Conservation (phyloP, 2,113 vertebrate species). For the Motacilla alba region DNA sequence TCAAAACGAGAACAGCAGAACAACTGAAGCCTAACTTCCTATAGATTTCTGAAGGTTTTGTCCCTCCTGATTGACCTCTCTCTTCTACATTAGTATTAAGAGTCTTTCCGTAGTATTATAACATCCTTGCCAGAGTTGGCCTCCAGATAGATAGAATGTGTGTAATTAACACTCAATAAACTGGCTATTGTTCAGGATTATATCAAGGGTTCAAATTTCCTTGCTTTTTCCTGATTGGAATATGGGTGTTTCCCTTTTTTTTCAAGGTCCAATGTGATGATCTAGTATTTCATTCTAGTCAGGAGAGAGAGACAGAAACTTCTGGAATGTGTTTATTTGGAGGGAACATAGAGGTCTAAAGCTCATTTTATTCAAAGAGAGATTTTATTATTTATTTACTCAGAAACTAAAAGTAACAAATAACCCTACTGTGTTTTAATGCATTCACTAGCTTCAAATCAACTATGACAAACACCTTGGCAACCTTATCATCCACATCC, state of each 20-base stretch:
- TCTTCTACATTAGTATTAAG: background rate
- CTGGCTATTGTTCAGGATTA: background rate
- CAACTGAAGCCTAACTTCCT: background rate
- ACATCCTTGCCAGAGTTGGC: background rate
- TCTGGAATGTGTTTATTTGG: background rate
- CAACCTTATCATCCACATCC: slow-evolving; percentile 95
- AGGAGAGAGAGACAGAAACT: background rate
- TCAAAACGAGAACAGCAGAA: background rate
- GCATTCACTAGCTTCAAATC: slow-evolving; percentile 89
- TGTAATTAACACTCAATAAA: background rate
- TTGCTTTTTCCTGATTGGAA: background rate
- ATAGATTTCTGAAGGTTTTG: rapidly evolving
- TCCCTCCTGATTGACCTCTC: background rate
- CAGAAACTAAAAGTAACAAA: background rate
- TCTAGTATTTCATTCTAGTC: background rate
- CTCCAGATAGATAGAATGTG: background rate
- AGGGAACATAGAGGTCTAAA: background rate
- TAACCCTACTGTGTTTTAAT: slow-evolving; percentile 30
- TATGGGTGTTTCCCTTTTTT: background rate
- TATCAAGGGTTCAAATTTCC: background rate
- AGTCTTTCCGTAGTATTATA: background rate
- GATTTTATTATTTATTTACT: too few species aligned
- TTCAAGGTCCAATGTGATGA: background rate
- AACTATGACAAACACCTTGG: slow-evolving; percentile 96
- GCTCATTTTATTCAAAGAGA: background rate